Conservation (phyloP, 2,797 vertebrate species). For the Paramormyrops hopkinsi region DNA sequence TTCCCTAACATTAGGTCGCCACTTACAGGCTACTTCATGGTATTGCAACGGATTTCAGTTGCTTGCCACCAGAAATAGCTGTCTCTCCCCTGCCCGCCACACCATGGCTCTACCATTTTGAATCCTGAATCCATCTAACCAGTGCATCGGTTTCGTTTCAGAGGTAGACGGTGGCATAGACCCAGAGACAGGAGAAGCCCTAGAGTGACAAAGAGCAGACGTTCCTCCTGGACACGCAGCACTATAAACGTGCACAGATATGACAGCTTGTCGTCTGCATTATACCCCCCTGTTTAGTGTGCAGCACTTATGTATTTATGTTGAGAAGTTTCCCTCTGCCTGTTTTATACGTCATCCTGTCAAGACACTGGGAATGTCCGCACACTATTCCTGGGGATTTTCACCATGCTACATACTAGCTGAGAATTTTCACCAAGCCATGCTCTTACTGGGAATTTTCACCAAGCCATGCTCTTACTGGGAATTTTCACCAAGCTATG, state of each 20-base stretch:
- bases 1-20: background rate
- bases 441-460: background rate
- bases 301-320: background rate
- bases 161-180: conserved; percentile 44
- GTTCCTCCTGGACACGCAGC: background rate
- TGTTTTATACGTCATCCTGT: background rate
- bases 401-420: background rate
- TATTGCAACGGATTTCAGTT: background rate
- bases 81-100: background rate
- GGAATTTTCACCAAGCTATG: background rate
- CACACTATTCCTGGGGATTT: background rate
- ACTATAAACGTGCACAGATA: background rate
- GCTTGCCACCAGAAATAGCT: background rate
- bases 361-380: background rate
- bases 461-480: background rate
- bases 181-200: conserved; percentile 54
- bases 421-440: background rate
- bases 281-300: background rate
- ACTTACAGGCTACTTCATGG: background rate
- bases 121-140: background rate
- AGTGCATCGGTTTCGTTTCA: conserved; percentile 21
- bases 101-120: background rate
- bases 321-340: background rate
- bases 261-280: background rate
- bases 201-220: conserved; percentile 36